Conservation (phyloP, 1,140 invertebrate genomes). For the Camponotus pennsylvanicus region DNA sequence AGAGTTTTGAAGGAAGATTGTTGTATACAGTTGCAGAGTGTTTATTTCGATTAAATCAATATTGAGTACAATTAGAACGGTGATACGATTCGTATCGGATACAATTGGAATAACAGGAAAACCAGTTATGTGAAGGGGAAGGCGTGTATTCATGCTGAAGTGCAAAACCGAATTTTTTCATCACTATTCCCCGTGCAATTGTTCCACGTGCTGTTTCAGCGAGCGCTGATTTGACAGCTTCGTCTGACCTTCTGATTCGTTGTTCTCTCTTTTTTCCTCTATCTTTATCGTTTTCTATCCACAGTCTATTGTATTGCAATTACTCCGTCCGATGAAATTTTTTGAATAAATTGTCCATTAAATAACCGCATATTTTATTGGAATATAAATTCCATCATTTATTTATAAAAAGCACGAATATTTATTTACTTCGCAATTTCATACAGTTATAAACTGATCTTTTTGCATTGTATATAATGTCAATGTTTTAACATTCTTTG, state of each 20-base stretch:
- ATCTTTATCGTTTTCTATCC: conserved; percentile 50
- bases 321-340: conserved; percentile 31
- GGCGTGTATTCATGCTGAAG: conserved; percentile 36
- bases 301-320: conserved; percentile 49
- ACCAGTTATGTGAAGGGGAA: conserved; percentile 45
- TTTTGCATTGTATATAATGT: not conserved
- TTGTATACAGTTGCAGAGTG: not conserved
- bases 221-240: conserved; percentile 74
- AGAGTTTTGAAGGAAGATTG: not conserved
- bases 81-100: conserved; percentile 17
- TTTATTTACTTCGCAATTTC: not conserved
- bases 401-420: not conserved
- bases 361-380: conserved; percentile 51
- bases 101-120: conserved; percentile 45
- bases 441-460: conserved; percentile 16
- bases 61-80: conserved; percentile 11
- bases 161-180: conserved; percentile 65
- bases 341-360: conserved; percentile 26
- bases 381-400: conserved; percentile 12
- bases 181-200: conserved; percentile 69
- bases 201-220: conserved; percentile 66
- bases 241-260: conserved; percentile 73
- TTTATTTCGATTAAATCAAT: conserved; percentile 44
- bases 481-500: not conserved
- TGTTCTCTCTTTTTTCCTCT: conserved; percentile 53